A percentile compares a stretch with the other conserved stretches of the same genome.
Evolutionary conservation across 2,797 vertebrate species (phyloP).

Genomic region (Ctenopoma multispine): DNA sequence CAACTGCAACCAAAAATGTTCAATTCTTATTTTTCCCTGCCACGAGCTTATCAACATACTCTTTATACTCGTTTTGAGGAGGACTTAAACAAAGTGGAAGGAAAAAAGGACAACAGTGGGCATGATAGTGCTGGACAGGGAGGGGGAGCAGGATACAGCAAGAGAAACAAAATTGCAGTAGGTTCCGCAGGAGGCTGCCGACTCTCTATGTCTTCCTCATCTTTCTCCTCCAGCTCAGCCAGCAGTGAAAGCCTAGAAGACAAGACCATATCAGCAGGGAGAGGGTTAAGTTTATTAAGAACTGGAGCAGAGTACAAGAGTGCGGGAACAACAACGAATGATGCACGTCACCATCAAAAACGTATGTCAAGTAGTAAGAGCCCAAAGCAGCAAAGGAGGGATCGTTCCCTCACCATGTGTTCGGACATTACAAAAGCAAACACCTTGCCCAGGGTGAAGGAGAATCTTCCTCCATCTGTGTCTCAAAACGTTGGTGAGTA

Average conservation of each 20-base stretch:
- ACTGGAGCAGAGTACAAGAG: conserved; percentile 71
- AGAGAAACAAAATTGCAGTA: conserved; percentile 77
- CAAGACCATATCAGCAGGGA: conserved; percentile 76
- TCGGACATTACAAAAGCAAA: conserved; percentile 86
- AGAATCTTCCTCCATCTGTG: conserved; percentile 76
- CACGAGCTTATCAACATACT: conserved; percentile 84
- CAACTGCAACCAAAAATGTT: conserved; percentile 85
- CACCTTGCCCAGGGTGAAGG: conserved; percentile 85
- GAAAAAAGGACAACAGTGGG: conserved; percentile 70
- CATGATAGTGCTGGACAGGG: conserved; percentile 58
- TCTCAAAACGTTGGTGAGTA: conserved; percentile 85
- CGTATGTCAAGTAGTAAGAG: conserved; percentile 77
- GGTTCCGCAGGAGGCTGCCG: conserved; percentile 79
- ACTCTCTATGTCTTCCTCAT: conserved; percentile 86
- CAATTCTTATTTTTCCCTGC: conserved; percentile 85
- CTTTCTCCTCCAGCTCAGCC: conserved; percentile 88
- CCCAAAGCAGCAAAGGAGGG: conserved; percentile 81
- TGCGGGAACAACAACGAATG: conserved; percentile 74
- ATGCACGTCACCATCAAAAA: conserved; percentile 80
- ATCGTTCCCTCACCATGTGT: conserved; percentile 76
- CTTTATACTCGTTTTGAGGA: conserved; percentile 85
- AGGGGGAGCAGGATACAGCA: conserved; percentile 75
- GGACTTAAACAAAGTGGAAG: conserved; percentile 80
- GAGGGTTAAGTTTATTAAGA: conserved; percentile 75
- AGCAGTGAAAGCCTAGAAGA: conserved; percentile 90